Base-by-base conservation (phyloP, 2,888 invertebrate genomes). In the Mythimna loreyi region DNA sequence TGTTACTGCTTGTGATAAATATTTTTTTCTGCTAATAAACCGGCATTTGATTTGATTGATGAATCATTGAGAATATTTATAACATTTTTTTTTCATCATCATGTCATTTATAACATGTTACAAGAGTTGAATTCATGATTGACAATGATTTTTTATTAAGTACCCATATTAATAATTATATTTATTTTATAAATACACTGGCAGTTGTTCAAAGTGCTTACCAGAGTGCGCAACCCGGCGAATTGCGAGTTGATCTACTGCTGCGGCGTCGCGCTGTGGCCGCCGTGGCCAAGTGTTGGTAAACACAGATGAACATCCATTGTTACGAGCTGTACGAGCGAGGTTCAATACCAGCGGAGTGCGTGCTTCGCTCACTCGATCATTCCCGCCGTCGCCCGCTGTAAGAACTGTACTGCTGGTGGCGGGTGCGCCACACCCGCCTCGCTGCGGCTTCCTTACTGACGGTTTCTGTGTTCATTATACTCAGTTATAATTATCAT, bases 161-260 rank as follows among this genome's bases (percentile, higher is more conserved):
- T n/a, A n/a, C n/a, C n/a, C n/a, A n/a, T n/a, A n/a, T n/a, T n/a
- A n/a, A n/a, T n/a, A n/a, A 55, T 55, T 65, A 52, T 50, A 43
- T 56, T 59, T 21, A 43, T n/a, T 56, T 57, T 47, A 62, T 60
- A 56, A 56, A 69, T 66, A 49, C 53, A 21, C 49, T 79, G 80
- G 79, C 69, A 62, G 40, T 6, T 33, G 50, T 28, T 49, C 80
- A 67, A 69, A 50, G 28, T 9, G 45, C 16, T 25, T 13, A 45
- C 23, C 8, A 78, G 72, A 40, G 19, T 63, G 19, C 21, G 36
- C 25, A 36, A 30, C 2, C 25, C 9, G 23, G 7, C 53, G 30
- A 21, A 33, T 9, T 3, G 9, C 25, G 53, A 52, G 57, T 58
- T 62, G 76, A 62, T 25, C 45, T 60, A 65, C 75, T 74, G 66